These are phyloP conservation scores for Sericinus montela DNA, from an alignment of 2,888 invertebrate genomes.

Conservation along the genomic window DNA sequence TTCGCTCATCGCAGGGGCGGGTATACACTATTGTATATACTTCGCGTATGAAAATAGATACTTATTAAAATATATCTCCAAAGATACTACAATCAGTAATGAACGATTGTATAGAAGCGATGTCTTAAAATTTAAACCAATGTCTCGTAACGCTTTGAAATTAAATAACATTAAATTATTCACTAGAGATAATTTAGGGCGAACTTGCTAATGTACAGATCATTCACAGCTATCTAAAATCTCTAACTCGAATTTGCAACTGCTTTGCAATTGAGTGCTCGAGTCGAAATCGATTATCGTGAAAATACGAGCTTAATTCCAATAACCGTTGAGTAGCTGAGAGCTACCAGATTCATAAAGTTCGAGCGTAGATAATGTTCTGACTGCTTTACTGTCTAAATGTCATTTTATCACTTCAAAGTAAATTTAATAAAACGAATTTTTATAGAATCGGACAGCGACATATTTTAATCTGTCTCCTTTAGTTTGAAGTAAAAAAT, in stretches of 20 bases:
- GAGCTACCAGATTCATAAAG: constrained; percentile 32
- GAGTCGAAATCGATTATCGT: constrained; percentile 61
- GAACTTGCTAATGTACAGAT: constrained; percentile 2
- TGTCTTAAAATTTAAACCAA: too few species aligned
- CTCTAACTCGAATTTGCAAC: constrained; percentile 37
- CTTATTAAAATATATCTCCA: too few species aligned
- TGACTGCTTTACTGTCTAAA: not conserved
- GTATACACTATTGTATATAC: too few species aligned
- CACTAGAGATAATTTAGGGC: not conserved
- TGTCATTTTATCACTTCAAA: not conserved
- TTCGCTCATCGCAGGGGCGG: too few species aligned
- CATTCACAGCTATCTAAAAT: constrained; percentile 31
- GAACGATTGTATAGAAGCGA: too few species aligned
- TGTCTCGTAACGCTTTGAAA: too few species aligned
- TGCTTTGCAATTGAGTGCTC: constrained; percentile 47
- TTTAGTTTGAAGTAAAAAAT: too few species aligned
- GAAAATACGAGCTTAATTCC: constrained; percentile 52
- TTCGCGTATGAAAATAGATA: too few species aligned
- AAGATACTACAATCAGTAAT: too few species aligned
- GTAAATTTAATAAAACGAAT: not conserved
- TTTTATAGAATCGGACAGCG: too few species aligned
- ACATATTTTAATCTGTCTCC: too few species aligned
- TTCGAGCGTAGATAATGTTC: constrained; percentile 41
- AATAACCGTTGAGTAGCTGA: constrained; percentile 31
- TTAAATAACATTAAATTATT: too few species aligned